A percentile compares a stretch with the other conserved stretches of the same genome.
Conservation (phyloP, 2,113 vertebrate genomes). For the Alethe castanea region DNA sequence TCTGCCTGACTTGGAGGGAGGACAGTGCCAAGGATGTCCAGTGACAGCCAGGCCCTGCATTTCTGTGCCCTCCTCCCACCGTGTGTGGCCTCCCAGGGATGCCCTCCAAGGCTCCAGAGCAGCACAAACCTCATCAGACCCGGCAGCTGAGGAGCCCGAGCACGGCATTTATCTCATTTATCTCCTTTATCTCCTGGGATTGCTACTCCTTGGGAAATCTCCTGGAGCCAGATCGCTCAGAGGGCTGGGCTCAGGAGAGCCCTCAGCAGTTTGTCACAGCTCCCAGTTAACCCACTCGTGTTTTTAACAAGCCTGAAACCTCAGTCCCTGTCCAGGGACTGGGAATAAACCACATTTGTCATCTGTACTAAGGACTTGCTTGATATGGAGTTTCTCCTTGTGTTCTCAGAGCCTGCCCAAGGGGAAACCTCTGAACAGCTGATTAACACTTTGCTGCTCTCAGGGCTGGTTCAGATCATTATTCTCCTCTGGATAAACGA, state of each 20-base stretch:
- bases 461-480: neutral
- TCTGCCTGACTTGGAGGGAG: neutral
- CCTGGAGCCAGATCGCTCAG: neutral
- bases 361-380: neutral
- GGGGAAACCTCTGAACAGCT: neutral
- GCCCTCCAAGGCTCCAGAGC: neutral
- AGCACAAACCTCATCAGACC: neutral
- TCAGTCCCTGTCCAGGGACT: neutral
- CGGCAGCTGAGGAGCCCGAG: neutral
- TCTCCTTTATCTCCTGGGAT: neutral
- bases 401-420: neutral
- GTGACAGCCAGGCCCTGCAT: neutral
- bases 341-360: neutral
- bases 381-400: neutral
- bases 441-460: neutral
- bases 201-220: neutral
- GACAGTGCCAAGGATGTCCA: neutral
- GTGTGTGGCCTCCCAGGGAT: neutral
- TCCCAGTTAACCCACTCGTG: neutral
- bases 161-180: neutral
- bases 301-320: neutral
- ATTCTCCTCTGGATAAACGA: neutral
- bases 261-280: neutral
- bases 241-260: neutral
- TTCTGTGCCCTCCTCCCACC: neutral